These are phyloP conservation scores for Danaus melanippus DNA, from an alignment of 1,140 invertebrate species.

Conservation along the genomic window DNA sequence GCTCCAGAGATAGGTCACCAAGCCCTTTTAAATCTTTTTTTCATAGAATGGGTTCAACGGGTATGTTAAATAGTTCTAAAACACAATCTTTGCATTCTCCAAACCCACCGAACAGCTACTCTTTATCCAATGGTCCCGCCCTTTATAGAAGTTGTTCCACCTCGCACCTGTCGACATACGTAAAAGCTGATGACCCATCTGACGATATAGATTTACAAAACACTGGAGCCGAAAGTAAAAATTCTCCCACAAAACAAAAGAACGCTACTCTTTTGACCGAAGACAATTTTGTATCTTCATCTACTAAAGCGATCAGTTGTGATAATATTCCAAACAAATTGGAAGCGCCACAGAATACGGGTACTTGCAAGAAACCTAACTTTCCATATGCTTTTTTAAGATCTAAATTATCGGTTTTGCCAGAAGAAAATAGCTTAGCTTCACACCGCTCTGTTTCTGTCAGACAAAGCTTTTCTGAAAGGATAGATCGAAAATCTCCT, in stretches of 20 bases:
- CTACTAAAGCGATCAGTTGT: constrained; percentile 76
- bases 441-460: constrained; percentile 65
- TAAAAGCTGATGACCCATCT: constrained; percentile 84
- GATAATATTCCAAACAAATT: constrained; percentile 74
- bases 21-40: constrained; percentile 82
- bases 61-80: constrained; percentile 78
- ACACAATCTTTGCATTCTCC: constrained; percentile 66
- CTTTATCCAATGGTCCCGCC: constrained; percentile 64
- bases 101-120: constrained; percentile 57
- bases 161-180: constrained; percentile 82
- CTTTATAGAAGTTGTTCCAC: constrained; percentile 85
- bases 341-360: constrained; percentile 56
- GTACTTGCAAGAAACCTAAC: constrained; percentile 73
- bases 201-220: constrained; percentile 80
- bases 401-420: constrained; percentile 81
- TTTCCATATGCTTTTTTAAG: constrained; percentile 86
- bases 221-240: constrained; percentile 56
- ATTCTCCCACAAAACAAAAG: constrained; percentile 50
- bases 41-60: constrained; percentile 82
- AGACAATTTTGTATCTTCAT: constrained; percentile 61
- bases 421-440: constrained; percentile 77
- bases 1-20: constrained; percentile 71
- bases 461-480: constrained; percentile 68
- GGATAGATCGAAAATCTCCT: constrained; percentile 63
- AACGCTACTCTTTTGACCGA: constrained; percentile 42